These are phyloP conservation scores for Scylla paramamosain DNA, from an alignment of 1,140 invertebrate species.

Conservation along the genomic window DNA sequence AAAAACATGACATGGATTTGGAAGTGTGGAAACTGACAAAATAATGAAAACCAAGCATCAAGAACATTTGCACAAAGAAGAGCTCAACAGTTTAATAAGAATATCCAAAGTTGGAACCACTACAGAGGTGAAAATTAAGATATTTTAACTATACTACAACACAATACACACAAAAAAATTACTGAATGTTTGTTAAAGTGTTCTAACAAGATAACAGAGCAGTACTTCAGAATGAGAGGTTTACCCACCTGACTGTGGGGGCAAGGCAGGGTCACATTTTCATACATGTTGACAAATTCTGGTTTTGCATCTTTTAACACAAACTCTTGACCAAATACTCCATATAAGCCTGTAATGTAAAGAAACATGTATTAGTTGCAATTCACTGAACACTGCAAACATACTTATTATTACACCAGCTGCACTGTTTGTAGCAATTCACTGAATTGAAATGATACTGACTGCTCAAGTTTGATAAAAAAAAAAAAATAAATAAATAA, in stretches of 20 bases:
- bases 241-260: not conserved
- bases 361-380: not conserved
- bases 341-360: slow-evolving; percentile 29
- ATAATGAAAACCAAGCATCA: not conserved
- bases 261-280: slow-evolving; percentile 36
- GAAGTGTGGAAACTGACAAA: not conserved
- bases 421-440: not conserved
- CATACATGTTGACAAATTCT: not conserved
- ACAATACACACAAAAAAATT: not conserved
- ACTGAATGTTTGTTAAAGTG: no score
- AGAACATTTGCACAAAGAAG: not conserved
- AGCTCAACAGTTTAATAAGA: not conserved
- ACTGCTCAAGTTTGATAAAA: not conserved
- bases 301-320: not conserved
- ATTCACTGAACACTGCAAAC: not conserved
- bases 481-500: not conserved
- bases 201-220: not conserved
- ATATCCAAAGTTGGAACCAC: not conserved
- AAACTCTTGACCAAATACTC: slow-evolving; percentile 5
- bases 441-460: not conserved
- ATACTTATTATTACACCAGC: not conserved
- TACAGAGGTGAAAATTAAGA: not conserved
- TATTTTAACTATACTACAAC: not conserved
- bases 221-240: not conserved
- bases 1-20: not conserved